Conservation (phyloP, 2,113 vertebrate species). For the Hypomesus transpacificus region DNA sequence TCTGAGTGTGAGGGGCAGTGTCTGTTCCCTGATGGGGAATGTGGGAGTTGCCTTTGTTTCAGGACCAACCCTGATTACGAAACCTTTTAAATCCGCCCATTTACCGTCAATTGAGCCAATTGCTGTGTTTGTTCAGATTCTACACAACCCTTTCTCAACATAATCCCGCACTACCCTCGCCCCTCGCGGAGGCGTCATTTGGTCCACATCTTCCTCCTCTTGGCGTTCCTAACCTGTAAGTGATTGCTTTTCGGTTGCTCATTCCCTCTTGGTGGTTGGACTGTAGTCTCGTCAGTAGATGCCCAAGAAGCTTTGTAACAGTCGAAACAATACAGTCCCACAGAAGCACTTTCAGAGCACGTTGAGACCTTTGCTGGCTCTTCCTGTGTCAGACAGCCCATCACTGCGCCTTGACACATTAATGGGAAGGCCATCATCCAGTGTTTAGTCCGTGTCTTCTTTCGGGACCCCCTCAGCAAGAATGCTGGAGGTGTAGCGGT, state of each 20-base stretch:
- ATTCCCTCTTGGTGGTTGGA: neutral
- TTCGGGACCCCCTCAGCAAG: constrained; percentile 20
- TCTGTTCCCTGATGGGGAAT: constrained; percentile 3
- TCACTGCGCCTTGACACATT: constrained; percentile 30
- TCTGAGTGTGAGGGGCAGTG: neutral
- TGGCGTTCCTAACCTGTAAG: neutral
- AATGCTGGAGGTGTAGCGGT: constrained; percentile 20
- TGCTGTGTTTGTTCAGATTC: neutral
- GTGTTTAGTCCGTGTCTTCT: constrained; percentile 17
- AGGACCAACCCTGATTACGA: neutral
- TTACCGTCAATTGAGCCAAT: neutral
- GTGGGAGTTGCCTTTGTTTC: neutral
- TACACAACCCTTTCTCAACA: neutral
- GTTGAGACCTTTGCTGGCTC: neutral
- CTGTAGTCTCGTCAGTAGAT: too few species aligned
- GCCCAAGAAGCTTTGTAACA: neutral
- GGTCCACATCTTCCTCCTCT: neutral
- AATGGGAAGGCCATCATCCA: constrained; percentile 36
- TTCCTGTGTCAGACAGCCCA: constrained; percentile 3
- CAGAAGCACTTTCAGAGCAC: constrained; percentile 6
- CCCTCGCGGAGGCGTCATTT: too few species aligned
- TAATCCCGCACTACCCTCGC: neutral
- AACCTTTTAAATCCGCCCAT: neutral
- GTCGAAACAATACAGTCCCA: constrained; percentile 9
- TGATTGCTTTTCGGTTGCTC: neutral